Percentiles rank a stretch among this genome's conserved stretches.
These are phyloP conservation scores for Danaus chrysippus DNA, from an alignment of 2,888 invertebrate species.

Conservation along the genomic window DNA sequence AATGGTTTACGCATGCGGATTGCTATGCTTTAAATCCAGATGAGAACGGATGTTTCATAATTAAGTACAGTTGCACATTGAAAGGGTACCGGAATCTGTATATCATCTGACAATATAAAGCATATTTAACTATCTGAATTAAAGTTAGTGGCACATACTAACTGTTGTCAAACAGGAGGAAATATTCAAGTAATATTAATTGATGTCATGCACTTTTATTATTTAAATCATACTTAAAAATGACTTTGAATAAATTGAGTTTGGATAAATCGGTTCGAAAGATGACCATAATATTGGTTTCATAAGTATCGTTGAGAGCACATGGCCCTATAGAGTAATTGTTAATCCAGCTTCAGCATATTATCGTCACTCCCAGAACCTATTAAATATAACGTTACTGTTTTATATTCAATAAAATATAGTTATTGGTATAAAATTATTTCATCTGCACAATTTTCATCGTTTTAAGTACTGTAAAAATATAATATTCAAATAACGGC, in stretches of 20 bases:
- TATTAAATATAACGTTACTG: constrained; percentile 16
- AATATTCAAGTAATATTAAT: background rate
- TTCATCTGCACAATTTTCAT: background rate
- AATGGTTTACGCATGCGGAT: constrained; percentile 69
- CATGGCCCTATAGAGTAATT: constrained; percentile 29
- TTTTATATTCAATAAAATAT: background rate
- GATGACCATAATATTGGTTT: constrained; percentile 13
- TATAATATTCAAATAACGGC: too few species aligned
- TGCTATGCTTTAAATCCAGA: constrained; percentile 57
- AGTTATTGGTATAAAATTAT: background rate
- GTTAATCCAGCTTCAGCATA: constrained; percentile 22
- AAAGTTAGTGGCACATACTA: background rate
- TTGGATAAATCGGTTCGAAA: background rate
- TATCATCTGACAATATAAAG: constrained; percentile 15
- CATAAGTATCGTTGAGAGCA: constrained; percentile 26
- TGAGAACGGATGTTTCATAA: constrained; percentile 59
- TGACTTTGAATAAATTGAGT: too few species aligned
- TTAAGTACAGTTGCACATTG: constrained; percentile 61
- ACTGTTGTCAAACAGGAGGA: background rate
- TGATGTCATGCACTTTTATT: background rate
- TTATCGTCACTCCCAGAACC: constrained; percentile 23
- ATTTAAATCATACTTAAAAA: background rate
- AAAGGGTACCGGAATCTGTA: constrained; percentile 32
- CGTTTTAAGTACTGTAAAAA: too few species aligned
- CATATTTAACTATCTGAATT: constrained; percentile 17